Base-by-base conservation (phyloP, 2,888 invertebrate genomes). In the Caenorhabditis plicata region DNA sequence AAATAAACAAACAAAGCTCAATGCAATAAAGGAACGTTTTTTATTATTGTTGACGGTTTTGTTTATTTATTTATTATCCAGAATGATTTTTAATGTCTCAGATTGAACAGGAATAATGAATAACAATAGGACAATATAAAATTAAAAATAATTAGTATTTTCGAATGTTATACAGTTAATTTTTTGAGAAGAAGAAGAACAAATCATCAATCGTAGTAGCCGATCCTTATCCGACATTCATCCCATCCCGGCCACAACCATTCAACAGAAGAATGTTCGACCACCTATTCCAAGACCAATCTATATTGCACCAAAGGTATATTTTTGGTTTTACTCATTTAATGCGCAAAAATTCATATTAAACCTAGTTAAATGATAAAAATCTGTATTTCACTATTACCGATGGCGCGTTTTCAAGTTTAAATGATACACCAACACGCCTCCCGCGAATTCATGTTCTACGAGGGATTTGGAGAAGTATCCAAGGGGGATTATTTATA, bases 111-210 rank as follows among this genome's bases (percentile, higher is more conserved):
- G n/a, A n/a, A 5, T 20, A 35, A 46, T 38, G 29, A 15, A 26
- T 48, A 22, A 4, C 15, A 31, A 20, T n/a, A 39, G 19, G 20
- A 23, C 17, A 27, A 50, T 29, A 22, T 7, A 7, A 22, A n/a
- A 13, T 29, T 20, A 22, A 26, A 19, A 17, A 22, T 43, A 31
- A 31, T 8, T 43, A 20, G 25, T 47, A 33, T 32, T 19, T 26
- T 23, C 26, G n/a, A 22, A 23, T 33, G 22, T 44, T 25, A 33
- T n/a, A 25, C 20, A 19, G 26, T 17, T 27, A 27, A 22, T 26
- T 25, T 17, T 54, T 48, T 45, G 35, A 60, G 60, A 60, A 33
- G 60, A 60, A 60, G 60, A 60, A 33, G 60, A 60, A 15, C 53
- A 60, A 38, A 32, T 60, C 20, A 46, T 60, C 7, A 60, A 60